These are phyloP conservation scores for Characodon lateralis DNA, from an alignment of 2,797 vertebrate genomes.

Conservation along the genomic window DNA sequence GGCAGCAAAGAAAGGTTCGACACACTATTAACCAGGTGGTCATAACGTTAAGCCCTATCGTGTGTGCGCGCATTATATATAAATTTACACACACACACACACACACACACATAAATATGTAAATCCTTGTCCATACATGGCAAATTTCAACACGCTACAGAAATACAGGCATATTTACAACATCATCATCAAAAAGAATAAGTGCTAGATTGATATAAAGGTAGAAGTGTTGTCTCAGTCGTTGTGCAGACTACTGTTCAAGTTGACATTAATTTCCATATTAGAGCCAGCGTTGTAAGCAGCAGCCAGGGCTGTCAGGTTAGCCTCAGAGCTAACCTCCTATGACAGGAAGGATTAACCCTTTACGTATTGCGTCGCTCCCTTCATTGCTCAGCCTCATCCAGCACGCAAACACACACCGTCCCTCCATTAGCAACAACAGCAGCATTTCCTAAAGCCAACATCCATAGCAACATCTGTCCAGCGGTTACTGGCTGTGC, in stretches of 20 bases:
- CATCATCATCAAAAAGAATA: background rate
- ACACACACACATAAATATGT: no score
- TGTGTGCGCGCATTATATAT: background rate
- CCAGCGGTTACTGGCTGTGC: constrained; percentile 38
- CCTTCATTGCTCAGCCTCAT: background rate
- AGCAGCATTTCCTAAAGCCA: background rate
- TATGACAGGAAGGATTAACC: constrained; percentile 29
- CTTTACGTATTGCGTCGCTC: background rate
- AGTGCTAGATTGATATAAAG: no score
- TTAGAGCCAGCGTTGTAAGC: constrained; percentile 27
- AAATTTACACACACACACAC: no score
- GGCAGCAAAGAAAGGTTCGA: background rate
- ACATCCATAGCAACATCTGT: constrained; percentile 39
- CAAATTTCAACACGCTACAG: background rate
- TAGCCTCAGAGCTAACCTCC: constrained; percentile 59
- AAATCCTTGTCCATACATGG: background rate
- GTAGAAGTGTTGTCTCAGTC: background rate
- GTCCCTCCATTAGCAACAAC: background rate
- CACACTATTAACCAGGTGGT: background rate
- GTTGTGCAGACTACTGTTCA: background rate
- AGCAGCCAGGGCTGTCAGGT: constrained; percentile 15
- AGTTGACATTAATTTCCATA: constrained; percentile 30
- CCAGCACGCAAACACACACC: background rate
- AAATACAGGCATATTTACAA: background rate
- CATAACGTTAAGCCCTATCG: background rate